These are phyloP conservation scores for Cerceris rybyensis DNA, from an alignment of 2,888 invertebrate species.

Conservation along the genomic window DNA sequence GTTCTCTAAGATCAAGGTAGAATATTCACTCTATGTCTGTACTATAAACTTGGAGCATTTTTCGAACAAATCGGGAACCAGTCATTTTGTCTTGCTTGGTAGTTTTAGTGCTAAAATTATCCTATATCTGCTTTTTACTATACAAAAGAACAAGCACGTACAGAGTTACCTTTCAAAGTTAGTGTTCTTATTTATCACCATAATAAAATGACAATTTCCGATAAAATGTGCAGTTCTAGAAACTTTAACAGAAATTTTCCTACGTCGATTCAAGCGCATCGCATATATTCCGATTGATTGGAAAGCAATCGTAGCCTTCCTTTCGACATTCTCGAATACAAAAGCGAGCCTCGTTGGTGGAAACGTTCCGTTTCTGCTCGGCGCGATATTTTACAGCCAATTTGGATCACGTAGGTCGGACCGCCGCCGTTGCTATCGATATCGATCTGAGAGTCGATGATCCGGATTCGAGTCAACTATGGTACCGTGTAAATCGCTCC, in stretches of 20 bases:
- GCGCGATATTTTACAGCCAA: constrained; percentile 35
- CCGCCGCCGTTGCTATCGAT: neutral
- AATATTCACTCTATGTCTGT: too few relatives aligned
- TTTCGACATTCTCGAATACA: neutral
- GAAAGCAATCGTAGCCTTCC: neutral
- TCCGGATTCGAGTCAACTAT: constrained; percentile 14
- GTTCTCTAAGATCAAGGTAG: too few relatives aligned
- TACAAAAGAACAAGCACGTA: too few relatives aligned
- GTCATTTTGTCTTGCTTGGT: too few relatives aligned
- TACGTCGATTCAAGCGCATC: neutral
- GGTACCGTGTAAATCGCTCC: constrained; percentile 20
- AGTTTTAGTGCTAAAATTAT: too few relatives aligned
- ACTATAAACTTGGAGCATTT: too few relatives aligned
- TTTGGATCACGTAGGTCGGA: constrained; percentile 23
- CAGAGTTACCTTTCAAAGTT: too few relatives aligned
- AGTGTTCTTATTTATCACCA: too few relatives aligned
- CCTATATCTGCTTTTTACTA: too few relatives aligned
- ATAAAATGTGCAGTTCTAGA: neutral
- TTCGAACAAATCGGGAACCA: too few relatives aligned
- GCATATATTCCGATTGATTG: neutral
- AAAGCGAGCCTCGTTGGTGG: constrained; percentile 7
- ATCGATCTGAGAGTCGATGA: constrained; percentile 13
- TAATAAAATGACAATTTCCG: neutral
- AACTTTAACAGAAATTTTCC: neutral
- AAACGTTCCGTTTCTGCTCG: neutral